phyloP scores from a whole-genome alignment of 1,140 invertebrate species.

The Dendroctonus valens region DNA sequence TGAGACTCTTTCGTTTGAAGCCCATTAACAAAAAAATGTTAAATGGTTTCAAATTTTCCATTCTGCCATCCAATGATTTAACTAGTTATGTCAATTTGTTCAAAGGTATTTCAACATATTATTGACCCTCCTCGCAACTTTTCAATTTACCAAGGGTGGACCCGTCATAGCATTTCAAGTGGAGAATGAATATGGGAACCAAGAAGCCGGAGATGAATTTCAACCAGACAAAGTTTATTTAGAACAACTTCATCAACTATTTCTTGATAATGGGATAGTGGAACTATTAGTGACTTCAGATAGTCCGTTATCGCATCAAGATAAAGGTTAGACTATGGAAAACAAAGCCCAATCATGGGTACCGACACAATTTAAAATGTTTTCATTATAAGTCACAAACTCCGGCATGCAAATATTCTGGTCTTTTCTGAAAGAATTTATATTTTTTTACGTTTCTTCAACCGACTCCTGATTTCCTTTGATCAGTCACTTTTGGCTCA shows the following conservation, averaged over 20 bases:
- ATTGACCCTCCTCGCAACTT: constrained; percentile 52
- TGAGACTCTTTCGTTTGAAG: constrained; percentile 32
- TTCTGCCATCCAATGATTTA: too few species aligned
- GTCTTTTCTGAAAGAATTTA: too few species aligned
- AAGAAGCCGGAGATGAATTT: constrained; percentile 16
- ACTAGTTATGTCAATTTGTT: too few species aligned
- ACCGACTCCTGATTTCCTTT: too few species aligned
- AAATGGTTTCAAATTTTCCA: not conserved
- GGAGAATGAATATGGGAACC: constrained; percentile 61
- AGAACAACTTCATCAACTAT: constrained; percentile 48
- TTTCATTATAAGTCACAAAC: not conserved
- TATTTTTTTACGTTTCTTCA: too few species aligned
- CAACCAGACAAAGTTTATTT: constrained; percentile 45
- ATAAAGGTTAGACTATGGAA: constrained; percentile 3
- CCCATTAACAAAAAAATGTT: not conserved
- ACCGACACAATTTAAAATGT: not conserved
- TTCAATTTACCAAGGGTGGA: constrained; percentile 58
- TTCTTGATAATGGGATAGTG: constrained; percentile 48
- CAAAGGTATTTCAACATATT: constrained; percentile 53
- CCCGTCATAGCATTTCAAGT: constrained; percentile 58
- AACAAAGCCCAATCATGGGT: not conserved
- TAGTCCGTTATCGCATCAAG: constrained; percentile 23
- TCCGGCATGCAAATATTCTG: too few species aligned
- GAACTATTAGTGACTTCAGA: constrained; percentile 56
- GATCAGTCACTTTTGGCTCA: too few species aligned